Conservation (phyloP, 2,113 vertebrate genomes). For the Rhombomys opimus region DNA sequence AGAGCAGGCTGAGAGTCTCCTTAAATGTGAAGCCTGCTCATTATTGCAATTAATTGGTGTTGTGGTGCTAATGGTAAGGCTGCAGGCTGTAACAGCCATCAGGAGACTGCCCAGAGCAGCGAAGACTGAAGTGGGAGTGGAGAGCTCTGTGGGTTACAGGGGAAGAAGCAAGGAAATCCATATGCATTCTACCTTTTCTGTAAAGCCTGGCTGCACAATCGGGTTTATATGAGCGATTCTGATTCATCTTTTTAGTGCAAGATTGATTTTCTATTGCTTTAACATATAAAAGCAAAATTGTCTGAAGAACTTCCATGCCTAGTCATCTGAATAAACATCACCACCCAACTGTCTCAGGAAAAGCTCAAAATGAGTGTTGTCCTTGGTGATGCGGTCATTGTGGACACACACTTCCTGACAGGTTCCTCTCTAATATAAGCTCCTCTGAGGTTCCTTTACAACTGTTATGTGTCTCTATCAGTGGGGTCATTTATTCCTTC, state of each 20-base stretch:
- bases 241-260: constrained; percentile 84
- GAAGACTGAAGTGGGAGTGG: neutral
- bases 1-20: constrained; percentile 35
- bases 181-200: constrained; percentile 59
- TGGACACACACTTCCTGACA: neutral
- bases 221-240: constrained; percentile 81
- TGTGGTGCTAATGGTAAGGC: constrained; percentile 48
- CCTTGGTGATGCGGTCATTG: neutral
- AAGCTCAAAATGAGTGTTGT: neutral
- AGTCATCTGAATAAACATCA: neutral
- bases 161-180: constrained; percentile 72
- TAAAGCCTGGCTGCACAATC: constrained; percentile 70
- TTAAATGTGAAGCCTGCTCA: constrained; percentile 50
- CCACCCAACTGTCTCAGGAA: neutral
- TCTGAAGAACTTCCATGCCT: constrained; percentile 42
- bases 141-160: constrained; percentile 54
- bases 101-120: constrained; percentile 43
- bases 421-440: neutral
- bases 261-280: constrained; percentile 84
- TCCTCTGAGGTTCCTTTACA: neutral
- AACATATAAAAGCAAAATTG: constrained; percentile 58
- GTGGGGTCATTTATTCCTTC: neutral
- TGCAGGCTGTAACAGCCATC: neutral
- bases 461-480: neutral
- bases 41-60: constrained; percentile 78